Evolutionary conservation across 2,113 vertebrate genomes (phyloP), one percentile per base, ranked within the genome.

Genomic region (Scophthalmus maximus): DNA sequence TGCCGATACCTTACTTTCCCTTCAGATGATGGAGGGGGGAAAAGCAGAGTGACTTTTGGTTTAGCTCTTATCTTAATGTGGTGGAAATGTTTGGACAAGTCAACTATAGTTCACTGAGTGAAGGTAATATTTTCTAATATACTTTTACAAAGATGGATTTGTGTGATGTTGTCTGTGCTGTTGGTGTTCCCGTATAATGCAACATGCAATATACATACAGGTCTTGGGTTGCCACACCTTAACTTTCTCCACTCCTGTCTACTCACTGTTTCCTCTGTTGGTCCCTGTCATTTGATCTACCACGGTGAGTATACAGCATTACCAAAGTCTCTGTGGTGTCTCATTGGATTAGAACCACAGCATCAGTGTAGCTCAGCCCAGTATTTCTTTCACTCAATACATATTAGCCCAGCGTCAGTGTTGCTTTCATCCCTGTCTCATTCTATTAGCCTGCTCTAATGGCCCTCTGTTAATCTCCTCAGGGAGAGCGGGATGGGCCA

Each of bases 381-480:
- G 74, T 85, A 80, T 88, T 76, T 77, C 76, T 86, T 89, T 90
- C 89, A 87, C 79, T 89, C 86, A 77, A 68, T 88, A 77, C 74
- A 84, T 86, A 89, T 90, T 90, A 89, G 79, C 67, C 56, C 53
- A 69, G 79, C 59, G 36, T 86, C 83, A 78, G 74, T 36, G 66
- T 86, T 63, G 76, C 88, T 85, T 87, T 87, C 76, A 77, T 81
- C 64, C 76, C 72, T 65, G 80, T 83, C 86, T 90, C 79, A 78
- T 89, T 85, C 83, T 87, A 84, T 91, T 92, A 91, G 84, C 84
- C 46, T 23, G 50, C 74, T 82, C 75, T 88, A 87, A 90, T 89
- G 76, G 81, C 78, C 75, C 83, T 78, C 73, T 81, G 79, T 62
- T 87, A 83, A 88, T 88, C 81, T 86, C 76, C 76, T 84, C 63